A percentile compares a stretch with the other conserved stretches of the same genome.
These are phyloP conservation scores for Cantharis rustica DNA, from an alignment of 2,888 invertebrate genomes.

Conservation along the genomic window DNA sequence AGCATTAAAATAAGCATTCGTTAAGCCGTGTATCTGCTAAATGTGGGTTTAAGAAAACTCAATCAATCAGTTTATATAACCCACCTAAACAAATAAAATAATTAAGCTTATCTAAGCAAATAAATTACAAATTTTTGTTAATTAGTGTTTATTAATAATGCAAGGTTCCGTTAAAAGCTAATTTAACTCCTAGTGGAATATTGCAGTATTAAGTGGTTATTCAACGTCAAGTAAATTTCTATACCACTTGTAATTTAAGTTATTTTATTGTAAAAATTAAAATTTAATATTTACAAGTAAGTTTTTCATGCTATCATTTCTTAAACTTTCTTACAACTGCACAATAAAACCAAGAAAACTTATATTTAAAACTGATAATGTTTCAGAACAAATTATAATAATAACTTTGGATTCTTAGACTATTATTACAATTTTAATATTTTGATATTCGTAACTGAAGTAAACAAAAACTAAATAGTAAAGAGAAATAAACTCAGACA, in stretches of 20 bases:
- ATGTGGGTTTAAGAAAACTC: not conserved
- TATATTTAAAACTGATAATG: no score
- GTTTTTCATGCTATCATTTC: no score
- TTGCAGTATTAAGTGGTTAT: not conserved
- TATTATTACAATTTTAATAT: no score
- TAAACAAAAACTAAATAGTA: no score
- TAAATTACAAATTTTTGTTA: not conserved
- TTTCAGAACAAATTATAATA: no score
- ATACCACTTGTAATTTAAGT: not conserved
- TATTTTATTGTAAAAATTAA: not conserved
- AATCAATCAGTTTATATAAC: not conserved
- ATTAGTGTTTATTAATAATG: not conserved
- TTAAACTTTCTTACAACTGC: no score
- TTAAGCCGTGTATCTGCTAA: not conserved
- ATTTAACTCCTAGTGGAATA: not conserved
- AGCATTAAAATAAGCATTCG: not conserved
- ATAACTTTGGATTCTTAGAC: no score
- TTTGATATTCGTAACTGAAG: no score
- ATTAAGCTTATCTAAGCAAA: not conserved
- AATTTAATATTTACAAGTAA: not conserved
- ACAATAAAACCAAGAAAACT: no score
- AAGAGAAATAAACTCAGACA: no score
- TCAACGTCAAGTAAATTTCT: not conserved
- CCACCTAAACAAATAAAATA: not conserved
- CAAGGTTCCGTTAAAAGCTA: not conserved